phyloP scores from a whole-genome alignment of 2,113 vertebrate species.

The Callorhinus ursinus region DNA sequence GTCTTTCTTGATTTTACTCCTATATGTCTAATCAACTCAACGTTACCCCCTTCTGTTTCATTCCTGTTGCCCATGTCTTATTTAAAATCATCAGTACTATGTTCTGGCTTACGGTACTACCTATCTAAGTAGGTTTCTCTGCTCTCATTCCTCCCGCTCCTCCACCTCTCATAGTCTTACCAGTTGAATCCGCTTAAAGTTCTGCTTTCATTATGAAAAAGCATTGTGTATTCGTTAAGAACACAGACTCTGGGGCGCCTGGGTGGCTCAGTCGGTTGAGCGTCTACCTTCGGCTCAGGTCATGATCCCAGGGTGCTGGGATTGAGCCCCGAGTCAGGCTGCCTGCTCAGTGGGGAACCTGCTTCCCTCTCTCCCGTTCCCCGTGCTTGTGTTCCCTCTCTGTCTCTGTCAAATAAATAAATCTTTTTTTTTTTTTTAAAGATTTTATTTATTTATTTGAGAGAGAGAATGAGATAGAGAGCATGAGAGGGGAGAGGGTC shows the following conservation, averaged over 20 bases:
- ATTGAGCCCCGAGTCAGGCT: no score
- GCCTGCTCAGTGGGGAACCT: no score
- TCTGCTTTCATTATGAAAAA: not conserved
- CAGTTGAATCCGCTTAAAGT: not conserved
- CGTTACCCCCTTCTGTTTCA: constrained; percentile 28
- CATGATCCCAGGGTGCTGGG: no score
- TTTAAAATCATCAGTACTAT: not conserved
- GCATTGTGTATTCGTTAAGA: not conserved
- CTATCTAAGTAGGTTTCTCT: constrained; percentile 29
- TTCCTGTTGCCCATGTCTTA: not conserved
- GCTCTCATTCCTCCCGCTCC: not conserved
- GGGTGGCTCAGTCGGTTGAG: not conserved
- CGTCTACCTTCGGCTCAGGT: no score
- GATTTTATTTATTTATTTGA: no score
- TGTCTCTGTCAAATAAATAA: not conserved
- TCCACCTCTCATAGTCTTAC: not conserved
- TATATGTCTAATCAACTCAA: not conserved
- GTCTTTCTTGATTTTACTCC: constrained; percentile 2
- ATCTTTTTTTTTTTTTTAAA: not conserved
- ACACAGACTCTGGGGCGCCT: not conserved
- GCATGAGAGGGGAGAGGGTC: no score
- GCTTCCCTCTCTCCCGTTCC: no score
- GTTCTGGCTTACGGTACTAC: not conserved
- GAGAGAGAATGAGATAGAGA: no score
- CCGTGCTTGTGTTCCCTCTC: not conserved